These are phyloP conservation scores for Turritopsis dohrnii DNA, from an alignment of 30 jellyfish, hydroid and myxozoan genomes.

Conservation along the genomic window DNA sequence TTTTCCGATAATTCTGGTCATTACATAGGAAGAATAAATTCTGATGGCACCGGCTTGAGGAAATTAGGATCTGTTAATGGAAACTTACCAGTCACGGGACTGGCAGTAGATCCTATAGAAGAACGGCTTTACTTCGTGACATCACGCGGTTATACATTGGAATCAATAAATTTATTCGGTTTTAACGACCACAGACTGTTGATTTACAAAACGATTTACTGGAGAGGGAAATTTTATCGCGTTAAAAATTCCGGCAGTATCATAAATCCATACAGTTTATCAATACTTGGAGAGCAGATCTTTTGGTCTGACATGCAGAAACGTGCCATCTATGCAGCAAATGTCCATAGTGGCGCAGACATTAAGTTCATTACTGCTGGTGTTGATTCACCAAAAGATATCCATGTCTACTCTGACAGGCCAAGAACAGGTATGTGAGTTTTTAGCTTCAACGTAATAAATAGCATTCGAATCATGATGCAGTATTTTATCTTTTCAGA, in stretches of 20 bases:
- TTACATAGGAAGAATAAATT: conserved; percentile 13
- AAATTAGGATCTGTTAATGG: neutral
- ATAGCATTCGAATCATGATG: no score
- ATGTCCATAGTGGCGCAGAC: conserved; percentile 12
- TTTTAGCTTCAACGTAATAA: no score
- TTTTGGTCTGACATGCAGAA: conserved; percentile 13
- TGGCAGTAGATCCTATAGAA: conserved; percentile 62
- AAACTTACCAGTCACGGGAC: conserved; percentile 28
- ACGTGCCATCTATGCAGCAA: conserved; percentile 18
- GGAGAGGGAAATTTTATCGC: neutral
- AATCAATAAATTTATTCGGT: conserved; percentile 36
- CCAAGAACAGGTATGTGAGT: neutral
- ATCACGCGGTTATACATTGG: conserved; percentile 38
- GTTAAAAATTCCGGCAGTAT: neutral
- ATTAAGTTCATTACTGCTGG: conserved; percentile 16
- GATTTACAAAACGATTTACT: neutral
- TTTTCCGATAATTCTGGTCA: conserved; percentile 19
- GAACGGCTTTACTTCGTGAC: conserved; percentile 78
- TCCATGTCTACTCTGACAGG: conserved; percentile 10
- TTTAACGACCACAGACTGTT: conserved; percentile 2
- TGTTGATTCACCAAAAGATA: conserved; percentile 2
- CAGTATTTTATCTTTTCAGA: neutral
- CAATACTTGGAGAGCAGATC: conserved; percentile 6
- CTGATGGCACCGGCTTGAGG: conserved; percentile 28
- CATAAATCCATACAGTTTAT: neutral